Percentiles rank a stretch among this genome's conserved stretches.
Evolutionary conservation across 2,797 vertebrate species (phyloP).

Genomic region (Podarcis lilfordi): DNA sequence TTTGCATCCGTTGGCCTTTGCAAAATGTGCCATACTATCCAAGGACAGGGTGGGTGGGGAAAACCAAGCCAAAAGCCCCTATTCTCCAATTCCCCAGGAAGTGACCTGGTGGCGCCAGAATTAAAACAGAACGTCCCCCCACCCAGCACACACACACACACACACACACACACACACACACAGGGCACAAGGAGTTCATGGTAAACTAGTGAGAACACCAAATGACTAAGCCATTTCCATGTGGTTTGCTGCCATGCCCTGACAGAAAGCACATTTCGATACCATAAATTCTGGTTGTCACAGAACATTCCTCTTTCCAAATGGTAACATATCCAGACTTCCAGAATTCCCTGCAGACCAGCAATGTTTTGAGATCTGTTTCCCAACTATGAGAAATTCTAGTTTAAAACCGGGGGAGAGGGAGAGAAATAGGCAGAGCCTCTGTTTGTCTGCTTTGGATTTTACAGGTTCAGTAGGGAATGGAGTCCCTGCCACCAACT

Average conservation of each 20-base stretch:
- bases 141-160: too few species aligned
- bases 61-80: background rate
- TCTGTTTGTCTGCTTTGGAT: background rate
- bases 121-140: too few species aligned
- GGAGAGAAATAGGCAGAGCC: background rate
- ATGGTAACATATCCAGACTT: conserved; percentile 7
- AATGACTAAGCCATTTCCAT: conserved; percentile 4
- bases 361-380: background rate
- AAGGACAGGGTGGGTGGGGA: background rate
- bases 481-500: background rate
- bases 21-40: background rate
- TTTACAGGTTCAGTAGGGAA: background rate
- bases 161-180: too few species aligned
- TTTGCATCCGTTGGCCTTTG: background rate
- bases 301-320: conserved; percentile 10
- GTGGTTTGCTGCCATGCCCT: conserved; percentile 2
- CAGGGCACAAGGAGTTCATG: conserved; percentile 15
- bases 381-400: background rate
- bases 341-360: background rate
- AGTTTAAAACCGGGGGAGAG: background rate
- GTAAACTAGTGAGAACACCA: background rate
- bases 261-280: conserved; percentile 17
- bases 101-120: background rate
- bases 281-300: conserved; percentile 9
- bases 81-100: background rate